Evolutionary conservation across 2,888 invertebrate species (phyloP).

Genomic region (Standfussiana lucernea): DNA sequence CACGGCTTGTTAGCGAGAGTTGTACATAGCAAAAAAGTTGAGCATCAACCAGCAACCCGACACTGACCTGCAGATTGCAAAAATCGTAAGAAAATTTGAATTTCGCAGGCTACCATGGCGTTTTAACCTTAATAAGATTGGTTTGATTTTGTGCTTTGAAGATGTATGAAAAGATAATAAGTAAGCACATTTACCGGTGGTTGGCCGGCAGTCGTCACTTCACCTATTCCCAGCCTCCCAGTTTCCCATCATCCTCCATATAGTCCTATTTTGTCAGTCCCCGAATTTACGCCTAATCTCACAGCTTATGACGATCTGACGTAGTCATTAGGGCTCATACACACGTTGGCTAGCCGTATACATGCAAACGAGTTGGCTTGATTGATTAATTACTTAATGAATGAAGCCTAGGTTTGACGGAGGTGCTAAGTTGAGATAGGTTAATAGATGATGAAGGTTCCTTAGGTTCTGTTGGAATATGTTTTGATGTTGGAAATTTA

Average conservation of each 20-base stretch:
- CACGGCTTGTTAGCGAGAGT: too few species aligned
- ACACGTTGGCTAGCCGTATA: neutral
- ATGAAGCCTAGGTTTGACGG: conserved; percentile 32
- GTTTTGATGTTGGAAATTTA: neutral
- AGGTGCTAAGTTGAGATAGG: conserved; percentile 32
- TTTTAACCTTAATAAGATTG: too few species aligned
- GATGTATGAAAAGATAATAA: neutral
- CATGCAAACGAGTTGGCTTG: conserved; percentile 23
- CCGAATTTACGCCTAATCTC: conserved; percentile 1
- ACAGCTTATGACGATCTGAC: conserved; percentile 17
- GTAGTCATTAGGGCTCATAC: conserved; percentile 22
- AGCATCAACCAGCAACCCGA: too few species aligned
- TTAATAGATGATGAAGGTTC: conserved; percentile 20
- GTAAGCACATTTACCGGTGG: neutral
- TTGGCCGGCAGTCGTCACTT: neutral
- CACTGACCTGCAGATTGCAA: too few species aligned
- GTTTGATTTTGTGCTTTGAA: too few species aligned
- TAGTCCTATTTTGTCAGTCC: neutral
- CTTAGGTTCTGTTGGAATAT: neutral
- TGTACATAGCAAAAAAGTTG: too few species aligned
- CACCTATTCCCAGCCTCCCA: neutral
- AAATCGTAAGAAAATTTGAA: too few species aligned
- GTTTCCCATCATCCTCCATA: neutral
- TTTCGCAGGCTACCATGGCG: too few species aligned
- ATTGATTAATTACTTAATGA: conserved; percentile 48